Evolutionary conservation across 2,113 vertebrate genomes (phyloP).

Genomic region (Halichoeres trimaculatus): DNA sequence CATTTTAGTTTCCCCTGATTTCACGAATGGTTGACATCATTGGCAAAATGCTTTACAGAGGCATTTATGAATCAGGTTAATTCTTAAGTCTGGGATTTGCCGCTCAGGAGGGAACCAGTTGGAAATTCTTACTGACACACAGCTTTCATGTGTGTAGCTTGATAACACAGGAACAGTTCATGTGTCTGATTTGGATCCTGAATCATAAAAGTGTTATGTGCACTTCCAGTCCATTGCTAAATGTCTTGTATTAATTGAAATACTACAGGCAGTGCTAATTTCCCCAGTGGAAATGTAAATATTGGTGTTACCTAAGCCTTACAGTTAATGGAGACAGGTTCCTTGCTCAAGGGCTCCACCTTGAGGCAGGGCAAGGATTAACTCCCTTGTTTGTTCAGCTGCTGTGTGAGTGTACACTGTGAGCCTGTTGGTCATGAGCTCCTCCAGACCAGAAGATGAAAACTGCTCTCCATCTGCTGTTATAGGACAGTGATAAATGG

Average conservation of each 20-base stretch:
- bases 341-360: conserved; percentile 51
- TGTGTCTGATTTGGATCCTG: not conserved
- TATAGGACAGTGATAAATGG: conserved; percentile 30
- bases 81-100: not conserved
- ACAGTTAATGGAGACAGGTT: not conserved
- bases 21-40: not conserved
- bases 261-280: not conserved
- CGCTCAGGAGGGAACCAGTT: not conserved
- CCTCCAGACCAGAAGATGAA: conserved; percentile 37
- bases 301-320: not conserved
- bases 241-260: not conserved
- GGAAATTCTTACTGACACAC: not conserved
- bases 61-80: conserved; percentile 4
- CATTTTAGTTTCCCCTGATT: not conserved
- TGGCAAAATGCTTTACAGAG: not conserved
- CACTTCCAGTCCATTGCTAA: not conserved
- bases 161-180: not conserved
- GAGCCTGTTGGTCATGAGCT: conserved; percentile 23
- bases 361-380: conserved; percentile 9
- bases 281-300: conserved; percentile 4
- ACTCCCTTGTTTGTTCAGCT: conserved; percentile 11
- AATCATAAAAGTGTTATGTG: not conserved
- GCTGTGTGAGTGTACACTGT: not conserved
- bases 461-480: conserved; percentile 49
- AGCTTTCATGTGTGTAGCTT: not conserved